Evolutionary conservation across 2,797 vertebrate species (phyloP).

Genomic region (Pempheris klunzingeri): DNA sequence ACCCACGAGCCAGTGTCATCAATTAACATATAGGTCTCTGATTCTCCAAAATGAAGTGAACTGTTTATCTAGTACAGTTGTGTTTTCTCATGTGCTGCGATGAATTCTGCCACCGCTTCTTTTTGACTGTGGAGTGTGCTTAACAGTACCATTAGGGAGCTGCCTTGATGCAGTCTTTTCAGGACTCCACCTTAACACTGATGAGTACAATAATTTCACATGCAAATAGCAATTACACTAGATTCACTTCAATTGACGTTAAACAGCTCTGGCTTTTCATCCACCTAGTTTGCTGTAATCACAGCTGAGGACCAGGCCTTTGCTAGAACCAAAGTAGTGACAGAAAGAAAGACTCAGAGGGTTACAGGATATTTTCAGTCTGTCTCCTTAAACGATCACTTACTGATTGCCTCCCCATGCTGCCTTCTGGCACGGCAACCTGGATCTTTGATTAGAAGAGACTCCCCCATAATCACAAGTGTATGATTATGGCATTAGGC

Average conservation of each 20-base stretch:
- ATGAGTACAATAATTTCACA: slow-evolving; percentile 68
- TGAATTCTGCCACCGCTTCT: slow-evolving; percentile 15
- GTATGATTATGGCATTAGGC: slow-evolving; percentile 88
- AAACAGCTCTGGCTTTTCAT: slow-evolving; percentile 48
- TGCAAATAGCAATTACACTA: slow-evolving; percentile 73
- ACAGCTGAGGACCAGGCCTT: slow-evolving; percentile 50
- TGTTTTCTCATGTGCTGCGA: slow-evolving; percentile 25
- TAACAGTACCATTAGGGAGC: slow-evolving; percentile 18
- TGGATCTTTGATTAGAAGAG: slow-evolving; percentile 83
- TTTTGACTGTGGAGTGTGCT: not conserved
- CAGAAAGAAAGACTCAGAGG: slow-evolving; percentile 42
- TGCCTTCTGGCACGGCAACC: slow-evolving; percentile 71
- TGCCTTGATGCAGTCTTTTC: slow-evolving; percentile 38
- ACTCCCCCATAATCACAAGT: slow-evolving; percentile 83
- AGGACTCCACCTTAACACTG: slow-evolving; percentile 46
- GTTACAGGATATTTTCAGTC: slow-evolving; percentile 64
- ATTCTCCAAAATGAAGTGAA: slow-evolving; percentile 30
- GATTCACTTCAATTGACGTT: slow-evolving; percentile 57
- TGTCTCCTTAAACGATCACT: slow-evolving; percentile 70
- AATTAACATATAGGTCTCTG: slow-evolving; percentile 48
- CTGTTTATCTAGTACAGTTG: slow-evolving; percentile 16
- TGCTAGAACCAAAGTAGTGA: slow-evolving; percentile 46
- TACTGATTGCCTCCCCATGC: slow-evolving; percentile 76
- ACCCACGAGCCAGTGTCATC: slow-evolving; percentile 53
- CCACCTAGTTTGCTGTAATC: slow-evolving; percentile 54